These are phyloP conservation scores for Thomomys bottae DNA, from an alignment of 2,113 vertebrate species.

Conservation along the genomic window DNA sequence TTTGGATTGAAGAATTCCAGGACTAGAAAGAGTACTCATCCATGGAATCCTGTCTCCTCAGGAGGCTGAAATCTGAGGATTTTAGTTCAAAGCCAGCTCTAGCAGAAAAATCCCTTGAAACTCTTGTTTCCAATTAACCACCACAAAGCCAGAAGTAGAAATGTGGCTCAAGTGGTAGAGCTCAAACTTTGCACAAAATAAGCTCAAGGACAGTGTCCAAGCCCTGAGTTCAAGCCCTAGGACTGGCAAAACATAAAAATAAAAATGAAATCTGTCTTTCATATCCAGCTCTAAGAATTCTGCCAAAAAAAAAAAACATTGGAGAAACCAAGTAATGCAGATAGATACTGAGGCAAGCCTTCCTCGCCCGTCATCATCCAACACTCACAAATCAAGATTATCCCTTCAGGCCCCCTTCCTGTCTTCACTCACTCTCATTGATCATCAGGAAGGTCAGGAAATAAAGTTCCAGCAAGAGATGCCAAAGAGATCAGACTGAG, in stretches of 20 bases:
- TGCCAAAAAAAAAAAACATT: background rate
- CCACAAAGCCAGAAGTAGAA: too few relatives aligned
- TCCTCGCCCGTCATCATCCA: background rate
- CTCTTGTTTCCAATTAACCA: too few relatives aligned
- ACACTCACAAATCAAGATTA: background rate
- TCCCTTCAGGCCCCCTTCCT: background rate
- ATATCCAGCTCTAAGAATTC: background rate
- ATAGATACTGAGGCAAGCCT: background rate
- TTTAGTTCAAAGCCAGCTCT: too few relatives aligned
- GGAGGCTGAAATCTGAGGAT: too few relatives aligned
- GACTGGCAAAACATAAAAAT: too few relatives aligned
- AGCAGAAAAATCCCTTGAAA: too few relatives aligned
- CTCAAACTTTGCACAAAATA: too few relatives aligned
- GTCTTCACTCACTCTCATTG: background rate
- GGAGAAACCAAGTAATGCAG: background rate
- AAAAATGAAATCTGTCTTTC: too few relatives aligned
- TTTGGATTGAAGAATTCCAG: slow-evolving; percentile 9
- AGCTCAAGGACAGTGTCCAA: too few relatives aligned
- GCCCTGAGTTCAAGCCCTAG: too few relatives aligned
- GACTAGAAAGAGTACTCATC: background rate
- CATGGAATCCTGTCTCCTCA: too few relatives aligned
- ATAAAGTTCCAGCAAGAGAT: background rate
- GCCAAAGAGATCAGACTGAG: background rate
- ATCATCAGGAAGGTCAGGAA: background rate
- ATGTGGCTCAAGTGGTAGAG: too few relatives aligned